phyloP scores from a whole-genome alignment of 2,888 invertebrate genomes.

The Synanthedon andrenaeformis region DNA sequence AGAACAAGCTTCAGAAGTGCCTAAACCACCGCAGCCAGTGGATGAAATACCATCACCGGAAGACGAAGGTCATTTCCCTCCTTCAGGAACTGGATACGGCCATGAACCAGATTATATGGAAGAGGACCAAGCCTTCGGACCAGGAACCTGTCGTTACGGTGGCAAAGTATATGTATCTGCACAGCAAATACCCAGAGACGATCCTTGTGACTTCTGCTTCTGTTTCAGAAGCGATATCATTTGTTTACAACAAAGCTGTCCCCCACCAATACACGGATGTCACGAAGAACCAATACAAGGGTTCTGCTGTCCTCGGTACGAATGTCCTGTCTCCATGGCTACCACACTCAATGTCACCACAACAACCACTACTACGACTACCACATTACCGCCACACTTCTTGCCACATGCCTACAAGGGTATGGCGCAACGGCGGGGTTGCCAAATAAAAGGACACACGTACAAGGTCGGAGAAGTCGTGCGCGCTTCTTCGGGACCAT shows the following conservation, averaged over 20 bases:
- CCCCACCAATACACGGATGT: constrained; percentile 92
- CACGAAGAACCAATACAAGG: constrained; percentile 93
- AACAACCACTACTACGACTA: constrained; percentile 89
- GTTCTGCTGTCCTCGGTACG: constrained; percentile 95
- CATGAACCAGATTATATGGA: constrained; percentile 78
- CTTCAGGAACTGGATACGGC: constrained; percentile 56
- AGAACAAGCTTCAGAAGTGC: constrained; percentile 24
- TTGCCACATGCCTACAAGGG: constrained; percentile 83
- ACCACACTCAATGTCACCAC: constrained; percentile 84
- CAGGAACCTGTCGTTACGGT: constrained; percentile 91
- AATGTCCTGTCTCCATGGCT: constrained; percentile 92
- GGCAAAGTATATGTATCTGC: constrained; percentile 94
- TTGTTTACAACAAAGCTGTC: constrained; percentile 94
- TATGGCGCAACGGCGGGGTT: constrained; percentile 80
- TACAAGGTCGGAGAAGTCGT: constrained; percentile 90
- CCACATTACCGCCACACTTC: constrained; percentile 87
- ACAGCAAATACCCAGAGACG: constrained; percentile 93
- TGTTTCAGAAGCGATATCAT: constrained; percentile 97
- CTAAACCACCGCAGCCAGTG: constrained; percentile 37
- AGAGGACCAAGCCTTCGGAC: constrained; percentile 84
- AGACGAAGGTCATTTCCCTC: constrained; percentile 41
- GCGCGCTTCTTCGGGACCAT: constrained; percentile 89
- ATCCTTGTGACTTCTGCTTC: constrained; percentile 97
- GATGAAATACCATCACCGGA: constrained; percentile 43
- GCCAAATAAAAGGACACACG: constrained; percentile 86